Evolutionary conservation across 2,888 invertebrate genomes (phyloP).

Genomic region (Melipona bicolor): DNA sequence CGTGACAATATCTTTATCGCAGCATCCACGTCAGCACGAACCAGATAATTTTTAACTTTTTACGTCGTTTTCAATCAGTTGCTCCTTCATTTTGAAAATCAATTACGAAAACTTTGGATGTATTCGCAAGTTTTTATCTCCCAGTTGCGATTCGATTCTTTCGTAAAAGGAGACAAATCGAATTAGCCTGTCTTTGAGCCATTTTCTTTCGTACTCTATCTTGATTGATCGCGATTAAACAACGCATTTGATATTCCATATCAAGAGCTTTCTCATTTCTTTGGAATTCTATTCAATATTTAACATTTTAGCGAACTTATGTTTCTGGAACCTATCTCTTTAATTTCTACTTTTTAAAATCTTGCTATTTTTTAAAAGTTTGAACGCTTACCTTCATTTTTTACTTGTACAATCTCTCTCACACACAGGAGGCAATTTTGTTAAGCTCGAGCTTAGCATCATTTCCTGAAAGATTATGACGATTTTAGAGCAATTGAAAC

Average conservation of each 20-base stretch:
- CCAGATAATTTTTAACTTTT: not conserved
- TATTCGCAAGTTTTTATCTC: not conserved
- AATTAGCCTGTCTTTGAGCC: conserved; percentile 1
- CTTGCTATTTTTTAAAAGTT: too few species aligned
- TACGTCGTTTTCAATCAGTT: not conserved
- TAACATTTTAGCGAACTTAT: too few species aligned
- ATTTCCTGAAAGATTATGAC: not conserved
- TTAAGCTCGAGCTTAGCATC: not conserved
- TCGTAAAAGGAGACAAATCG: not conserved
- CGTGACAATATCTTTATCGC: not conserved
- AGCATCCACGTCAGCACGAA: not conserved
- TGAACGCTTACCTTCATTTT: conserved; percentile 13
- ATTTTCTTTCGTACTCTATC: not conserved
- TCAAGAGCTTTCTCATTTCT: too few species aligned
- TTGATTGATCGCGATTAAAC: not conserved
- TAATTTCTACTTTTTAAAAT: too few species aligned
- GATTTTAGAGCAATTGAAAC: not conserved
- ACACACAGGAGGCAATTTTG: not conserved
- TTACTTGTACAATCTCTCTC: conserved; percentile 24
- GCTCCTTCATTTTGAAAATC: not conserved
- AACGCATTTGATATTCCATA: not conserved
- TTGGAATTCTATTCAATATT: too few species aligned
- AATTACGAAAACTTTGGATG: not conserved
- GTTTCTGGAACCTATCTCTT: not conserved
- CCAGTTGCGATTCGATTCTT: not conserved